phyloP scores from a whole-genome alignment of 2,888 invertebrate genomes.

The Meiosimyza decipiens region DNA sequence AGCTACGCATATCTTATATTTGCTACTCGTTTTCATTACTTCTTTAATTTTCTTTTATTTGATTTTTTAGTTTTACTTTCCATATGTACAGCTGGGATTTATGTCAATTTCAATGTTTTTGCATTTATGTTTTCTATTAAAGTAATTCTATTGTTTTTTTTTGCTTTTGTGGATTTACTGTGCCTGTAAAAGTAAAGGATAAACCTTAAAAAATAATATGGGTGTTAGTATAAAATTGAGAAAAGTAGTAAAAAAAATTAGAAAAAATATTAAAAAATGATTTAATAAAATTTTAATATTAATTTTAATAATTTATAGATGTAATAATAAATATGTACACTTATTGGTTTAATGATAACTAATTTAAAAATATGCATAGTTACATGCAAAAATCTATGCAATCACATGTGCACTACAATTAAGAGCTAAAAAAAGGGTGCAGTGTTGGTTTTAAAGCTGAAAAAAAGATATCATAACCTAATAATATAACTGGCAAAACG shows the following conservation, averaged over 20 bases:
- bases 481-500: too few species aligned
- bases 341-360: not conserved
- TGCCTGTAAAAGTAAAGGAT: conserved; percentile 68
- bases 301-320: too few species aligned
- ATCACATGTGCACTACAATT: too few species aligned
- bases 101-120: conserved; percentile 45
- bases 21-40: not conserved
- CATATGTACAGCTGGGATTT: conserved; percentile 53
- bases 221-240: conserved; percentile 67
- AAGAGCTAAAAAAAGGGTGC: too few species aligned
- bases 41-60: conserved; percentile 14
- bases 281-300: not conserved
- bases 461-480: too few species aligned
- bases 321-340: too few species aligned
- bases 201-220: conserved; percentile 68
- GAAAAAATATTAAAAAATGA: not conserved
- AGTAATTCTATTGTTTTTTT: conserved; percentile 45
- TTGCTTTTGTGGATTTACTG: conserved; percentile 62
- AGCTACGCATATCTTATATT: not conserved
- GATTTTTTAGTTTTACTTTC: conserved; percentile 32
- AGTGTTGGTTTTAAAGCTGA: too few species aligned
- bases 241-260: conserved; percentile 62
- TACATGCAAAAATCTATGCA: not conserved
- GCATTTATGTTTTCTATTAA: conserved; percentile 36
- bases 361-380: not conserved